These are phyloP conservation scores for Trinorchestia longiramus DNA, from an alignment of 1,140 invertebrate genomes.

Conservation along the genomic window DNA sequence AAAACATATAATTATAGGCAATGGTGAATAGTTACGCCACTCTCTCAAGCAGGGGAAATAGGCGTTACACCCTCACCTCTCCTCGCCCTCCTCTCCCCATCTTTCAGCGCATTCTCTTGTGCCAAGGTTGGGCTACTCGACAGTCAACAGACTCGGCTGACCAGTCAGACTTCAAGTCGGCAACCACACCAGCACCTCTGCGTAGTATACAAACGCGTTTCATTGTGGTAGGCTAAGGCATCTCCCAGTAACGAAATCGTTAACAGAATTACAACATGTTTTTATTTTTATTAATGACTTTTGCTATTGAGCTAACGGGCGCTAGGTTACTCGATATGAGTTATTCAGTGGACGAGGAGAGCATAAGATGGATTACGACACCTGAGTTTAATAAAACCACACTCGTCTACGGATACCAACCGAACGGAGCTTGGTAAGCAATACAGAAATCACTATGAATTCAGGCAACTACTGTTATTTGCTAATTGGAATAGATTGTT, in stretches of 20 bases:
- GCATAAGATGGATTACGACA: background rate
- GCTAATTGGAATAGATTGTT: background rate
- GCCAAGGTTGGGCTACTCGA: background rate
- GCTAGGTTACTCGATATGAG: background rate
- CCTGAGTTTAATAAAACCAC: background rate
- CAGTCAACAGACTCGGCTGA: background rate
- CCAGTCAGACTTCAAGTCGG: background rate
- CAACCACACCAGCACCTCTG: background rate
- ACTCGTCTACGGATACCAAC: background rate
- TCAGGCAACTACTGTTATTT: background rate
- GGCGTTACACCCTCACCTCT: background rate
- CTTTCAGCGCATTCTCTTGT: background rate
- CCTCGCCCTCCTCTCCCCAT: background rate
- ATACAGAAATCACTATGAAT: background rate
- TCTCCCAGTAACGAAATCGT: background rate
- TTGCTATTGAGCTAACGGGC: background rate
- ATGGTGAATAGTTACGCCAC: background rate
- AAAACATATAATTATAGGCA: background rate
- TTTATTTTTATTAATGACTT: background rate
- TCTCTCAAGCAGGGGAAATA: background rate
- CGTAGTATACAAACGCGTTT: background rate
- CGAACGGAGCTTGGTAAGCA: background rate
- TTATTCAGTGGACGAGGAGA: background rate
- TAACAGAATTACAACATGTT: background rate
- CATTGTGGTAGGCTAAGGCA: background rate